Conservation (phyloP, 2,797 vertebrate genomes). For the Dromococcyx pavoninus region DNA sequence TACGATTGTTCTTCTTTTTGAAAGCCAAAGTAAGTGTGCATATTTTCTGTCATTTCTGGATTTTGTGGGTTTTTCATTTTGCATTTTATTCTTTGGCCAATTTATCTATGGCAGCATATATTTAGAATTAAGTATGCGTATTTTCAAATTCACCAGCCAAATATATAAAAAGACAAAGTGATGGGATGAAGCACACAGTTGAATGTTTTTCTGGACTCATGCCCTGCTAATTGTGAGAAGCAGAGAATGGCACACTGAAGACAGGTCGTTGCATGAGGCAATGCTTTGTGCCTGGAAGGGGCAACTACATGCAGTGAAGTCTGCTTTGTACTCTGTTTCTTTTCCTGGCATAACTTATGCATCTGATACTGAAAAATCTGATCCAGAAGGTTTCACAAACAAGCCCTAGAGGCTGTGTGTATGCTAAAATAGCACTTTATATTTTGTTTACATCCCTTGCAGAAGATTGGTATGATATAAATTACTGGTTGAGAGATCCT, state of each 20-base stretch:
- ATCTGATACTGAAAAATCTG: slow-evolving; percentile 12
- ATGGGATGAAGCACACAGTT: not conserved
- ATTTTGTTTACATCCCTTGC: slow-evolving; percentile 38
- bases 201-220: not conserved
- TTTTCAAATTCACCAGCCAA: not conserved
- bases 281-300: not conserved
- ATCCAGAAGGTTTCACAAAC: not conserved
- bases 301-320: not conserved
- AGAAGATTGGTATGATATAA: not conserved
- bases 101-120: not conserved
- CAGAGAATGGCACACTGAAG: not conserved
- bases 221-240: not conserved
- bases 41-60: not conserved
- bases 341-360: not conserved
- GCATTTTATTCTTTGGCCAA: not conserved
- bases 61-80: not conserved
- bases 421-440: slow-evolving; percentile 20
- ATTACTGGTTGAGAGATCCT: slow-evolving; percentile 9
- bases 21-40: not conserved
- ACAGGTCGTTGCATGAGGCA: not conserved
- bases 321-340: not conserved
- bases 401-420: not conserved
- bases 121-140: not conserved
- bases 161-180: not conserved
- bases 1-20: not conserved